Evolutionary conservation across 2,113 vertebrate species (phyloP).

Genomic region (Lonchura striata): DNA sequence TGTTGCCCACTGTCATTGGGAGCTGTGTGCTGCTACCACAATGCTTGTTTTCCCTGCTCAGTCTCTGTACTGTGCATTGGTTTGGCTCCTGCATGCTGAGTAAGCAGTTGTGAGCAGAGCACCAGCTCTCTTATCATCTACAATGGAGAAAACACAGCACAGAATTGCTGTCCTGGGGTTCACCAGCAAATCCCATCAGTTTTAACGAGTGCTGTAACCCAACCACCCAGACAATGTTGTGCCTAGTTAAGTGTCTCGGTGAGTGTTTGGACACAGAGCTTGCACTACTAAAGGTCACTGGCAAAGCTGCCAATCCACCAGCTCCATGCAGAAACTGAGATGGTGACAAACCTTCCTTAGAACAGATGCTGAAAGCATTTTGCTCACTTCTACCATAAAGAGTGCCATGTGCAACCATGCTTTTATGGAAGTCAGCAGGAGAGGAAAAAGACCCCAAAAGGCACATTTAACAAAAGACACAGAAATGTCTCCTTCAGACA

Average conservation of each 20-base stretch:
- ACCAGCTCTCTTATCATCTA: not conserved
- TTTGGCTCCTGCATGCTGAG: constrained; percentile 32
- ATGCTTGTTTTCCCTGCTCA: constrained; percentile 52
- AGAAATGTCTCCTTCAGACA: not conserved
- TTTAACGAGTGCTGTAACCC: not conserved
- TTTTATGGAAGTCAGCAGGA: not conserved
- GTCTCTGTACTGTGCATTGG: not conserved
- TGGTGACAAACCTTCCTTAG: not conserved
- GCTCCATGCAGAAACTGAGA: not conserved
- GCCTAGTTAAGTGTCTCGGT: not conserved
- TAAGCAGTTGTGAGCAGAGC: not conserved
- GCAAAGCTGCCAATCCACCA: not conserved
- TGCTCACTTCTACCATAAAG: not conserved
- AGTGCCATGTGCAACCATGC: not conserved
- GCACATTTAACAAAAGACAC: not conserved
- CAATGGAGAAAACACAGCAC: not conserved
- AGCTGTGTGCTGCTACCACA: not conserved
- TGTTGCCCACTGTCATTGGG: not conserved
- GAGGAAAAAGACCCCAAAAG: not conserved
- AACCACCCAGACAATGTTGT: not conserved
- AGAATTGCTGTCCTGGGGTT: not conserved
- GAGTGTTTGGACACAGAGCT: not conserved
- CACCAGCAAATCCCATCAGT: not conserved
- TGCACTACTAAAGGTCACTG: not conserved
- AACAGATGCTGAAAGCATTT: not conserved